Percentiles rank a stretch among this genome's conserved stretches.
Evolutionary conservation across 2,888 invertebrate species (phyloP).

Genomic region (Apodemia zela): DNA sequence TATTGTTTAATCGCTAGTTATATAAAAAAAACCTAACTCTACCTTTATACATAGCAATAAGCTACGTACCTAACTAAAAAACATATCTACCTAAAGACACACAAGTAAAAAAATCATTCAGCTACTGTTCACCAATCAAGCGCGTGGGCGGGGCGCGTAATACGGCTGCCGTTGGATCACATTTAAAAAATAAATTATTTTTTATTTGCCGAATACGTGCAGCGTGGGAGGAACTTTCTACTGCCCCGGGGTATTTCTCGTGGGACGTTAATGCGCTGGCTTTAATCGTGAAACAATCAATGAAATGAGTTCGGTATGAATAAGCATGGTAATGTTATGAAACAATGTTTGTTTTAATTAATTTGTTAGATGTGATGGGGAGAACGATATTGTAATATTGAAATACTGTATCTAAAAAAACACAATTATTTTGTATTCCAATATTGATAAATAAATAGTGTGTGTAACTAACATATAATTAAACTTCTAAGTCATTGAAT

Average conservation of each 20-base stretch:
- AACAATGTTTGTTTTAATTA: constrained; percentile 1
- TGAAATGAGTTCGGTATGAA: constrained; percentile 2
- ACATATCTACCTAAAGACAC: too few species aligned
- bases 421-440: too few species aligned
- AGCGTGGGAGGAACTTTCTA: constrained; percentile 74
- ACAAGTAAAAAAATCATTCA: constrained; percentile 20
- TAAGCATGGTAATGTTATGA: background rate
- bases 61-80: too few species aligned
- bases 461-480: too few species aligned
- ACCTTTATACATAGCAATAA: too few species aligned
- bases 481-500: too few species aligned
- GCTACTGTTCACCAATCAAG: constrained; percentile 71
- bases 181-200: constrained; percentile 56
- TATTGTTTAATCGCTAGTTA: too few species aligned
- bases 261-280: constrained; percentile 41
- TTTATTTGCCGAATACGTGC: constrained; percentile 47
- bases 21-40: too few species aligned
- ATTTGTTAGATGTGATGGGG: background rate
- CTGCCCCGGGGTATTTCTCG: constrained; percentile 62
- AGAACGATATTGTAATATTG: too few species aligned
- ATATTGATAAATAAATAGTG: too few species aligned
- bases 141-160: constrained; percentile 68
- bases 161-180: constrained; percentile 60
- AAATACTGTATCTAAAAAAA: too few species aligned
- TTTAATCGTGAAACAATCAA: constrained; percentile 18